These are phyloP conservation scores for Epizoanthus rinbou DNA, from an alignment of 92 coral and sea anemone species.

Conservation along the genomic window DNA sequence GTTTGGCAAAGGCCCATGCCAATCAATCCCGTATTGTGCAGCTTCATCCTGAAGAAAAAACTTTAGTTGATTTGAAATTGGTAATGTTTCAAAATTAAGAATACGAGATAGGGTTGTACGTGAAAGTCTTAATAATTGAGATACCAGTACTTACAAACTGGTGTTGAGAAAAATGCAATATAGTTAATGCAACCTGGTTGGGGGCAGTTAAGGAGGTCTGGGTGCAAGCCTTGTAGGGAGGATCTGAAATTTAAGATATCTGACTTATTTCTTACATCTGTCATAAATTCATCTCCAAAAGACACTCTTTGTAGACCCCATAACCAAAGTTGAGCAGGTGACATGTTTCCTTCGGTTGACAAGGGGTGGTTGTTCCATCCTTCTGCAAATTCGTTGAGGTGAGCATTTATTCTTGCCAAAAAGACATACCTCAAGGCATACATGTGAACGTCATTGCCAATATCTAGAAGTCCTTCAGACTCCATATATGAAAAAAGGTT, in stretches of 20 bases:
- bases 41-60: conserved; percentile 31
- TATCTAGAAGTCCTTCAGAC: conserved; percentile 54
- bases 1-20: conserved; percentile 49
- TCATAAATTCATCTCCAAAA: too few relatives aligned
- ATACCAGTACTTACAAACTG: too few relatives aligned
- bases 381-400: conserved; percentile 60
- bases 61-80: background rate
- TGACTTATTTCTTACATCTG: too few relatives aligned
- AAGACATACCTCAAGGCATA: conserved; percentile 65
- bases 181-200: too few relatives aligned
- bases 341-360: conserved; percentile 65
- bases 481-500: conserved; percentile 63
- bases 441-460: conserved; percentile 60
- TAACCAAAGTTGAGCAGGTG: conserved; percentile 73
- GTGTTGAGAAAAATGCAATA: too few relatives aligned
- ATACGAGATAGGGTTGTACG: too few relatives aligned
- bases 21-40: conserved; percentile 46
- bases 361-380: conserved; percentile 74
- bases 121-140: too few relatives aligned
- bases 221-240: too few relatives aligned
- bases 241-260: too few relatives aligned
- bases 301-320: conserved; percentile 51
- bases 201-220: too few relatives aligned
- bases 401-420: conserved; percentile 44
- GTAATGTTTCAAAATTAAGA: too few relatives aligned